Conservation (phyloP, 1,140 invertebrate genomes). For the Conus betulinus region DNA sequence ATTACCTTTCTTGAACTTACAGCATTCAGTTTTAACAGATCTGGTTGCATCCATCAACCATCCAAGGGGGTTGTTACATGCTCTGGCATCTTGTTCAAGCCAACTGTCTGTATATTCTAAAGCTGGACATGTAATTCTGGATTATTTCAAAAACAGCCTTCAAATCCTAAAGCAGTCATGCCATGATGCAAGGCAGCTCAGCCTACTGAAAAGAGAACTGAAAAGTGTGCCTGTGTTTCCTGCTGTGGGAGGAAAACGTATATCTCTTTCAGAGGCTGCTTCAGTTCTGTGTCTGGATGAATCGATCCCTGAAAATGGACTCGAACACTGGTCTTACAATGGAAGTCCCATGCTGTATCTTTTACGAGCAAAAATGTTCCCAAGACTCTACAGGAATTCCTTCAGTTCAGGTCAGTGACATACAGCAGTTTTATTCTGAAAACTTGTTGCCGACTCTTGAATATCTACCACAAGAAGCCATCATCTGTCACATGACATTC, state of each 20-base stretch:
- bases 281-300: neutral
- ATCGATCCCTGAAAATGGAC: neutral
- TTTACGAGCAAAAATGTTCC: neutral
- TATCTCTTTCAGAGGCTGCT: neutral
- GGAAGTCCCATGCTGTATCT: neutral
- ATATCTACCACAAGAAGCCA: neutral
- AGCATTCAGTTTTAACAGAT: neutral
- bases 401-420: neutral
- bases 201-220: neutral
- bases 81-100: neutral
- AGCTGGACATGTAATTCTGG: neutral
- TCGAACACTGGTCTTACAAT: neutral
- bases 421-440: neutral
- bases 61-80: constrained; percentile 8
- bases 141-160: constrained; percentile 28
- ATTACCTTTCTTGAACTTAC: neutral
- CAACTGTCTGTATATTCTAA: neutral
- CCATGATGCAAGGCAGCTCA: neutral
- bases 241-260: neutral
- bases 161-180: neutral
- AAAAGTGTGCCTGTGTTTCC: constrained; percentile 19
- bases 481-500: neutral
- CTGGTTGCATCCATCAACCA: constrained; percentile 19
- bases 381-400: neutral
- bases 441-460: constrained; percentile 14